These are phyloP conservation scores for Ameiurus melas DNA, from an alignment of 2,113 vertebrate genomes.

Conservation along the genomic window DNA sequence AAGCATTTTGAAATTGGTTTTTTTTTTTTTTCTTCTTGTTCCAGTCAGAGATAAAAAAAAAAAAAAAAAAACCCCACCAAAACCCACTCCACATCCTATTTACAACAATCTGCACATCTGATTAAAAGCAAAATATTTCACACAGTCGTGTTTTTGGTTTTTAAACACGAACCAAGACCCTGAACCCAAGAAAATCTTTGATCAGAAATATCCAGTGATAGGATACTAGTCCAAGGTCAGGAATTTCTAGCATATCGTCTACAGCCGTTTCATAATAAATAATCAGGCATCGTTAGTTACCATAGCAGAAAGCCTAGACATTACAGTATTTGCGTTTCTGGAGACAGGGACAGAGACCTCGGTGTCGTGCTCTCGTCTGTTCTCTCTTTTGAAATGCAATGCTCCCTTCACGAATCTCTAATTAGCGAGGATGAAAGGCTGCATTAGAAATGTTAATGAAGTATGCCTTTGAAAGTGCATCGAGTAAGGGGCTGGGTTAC, in stretches of 20 bases:
- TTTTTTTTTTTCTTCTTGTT: neutral
- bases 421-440: constrained; percentile 59
- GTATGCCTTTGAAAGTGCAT: constrained; percentile 49
- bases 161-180: no score
- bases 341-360: constrained; percentile 41
- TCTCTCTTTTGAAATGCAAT: constrained; percentile 46
- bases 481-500: constrained; percentile 30
- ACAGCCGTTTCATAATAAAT: neutral
- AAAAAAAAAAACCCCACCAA: no score
- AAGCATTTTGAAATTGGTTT: neutral
- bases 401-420: constrained; percentile 55
- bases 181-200: neutral
- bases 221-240: neutral
- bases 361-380: constrained; percentile 40
- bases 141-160: neutral
- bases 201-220: neutral
- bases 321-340: neutral
- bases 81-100: neutral
- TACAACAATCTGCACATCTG: neutral
- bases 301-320: neutral
- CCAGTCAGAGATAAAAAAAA: neutral
- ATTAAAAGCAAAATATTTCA: neutral
- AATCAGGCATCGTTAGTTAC: neutral
- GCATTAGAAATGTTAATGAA: constrained; percentile 61
- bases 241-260: neutral